These are phyloP conservation scores for Lepidochrysops patricia DNA, from an alignment of 2,888 invertebrate genomes.

Conservation along the genomic window DNA sequence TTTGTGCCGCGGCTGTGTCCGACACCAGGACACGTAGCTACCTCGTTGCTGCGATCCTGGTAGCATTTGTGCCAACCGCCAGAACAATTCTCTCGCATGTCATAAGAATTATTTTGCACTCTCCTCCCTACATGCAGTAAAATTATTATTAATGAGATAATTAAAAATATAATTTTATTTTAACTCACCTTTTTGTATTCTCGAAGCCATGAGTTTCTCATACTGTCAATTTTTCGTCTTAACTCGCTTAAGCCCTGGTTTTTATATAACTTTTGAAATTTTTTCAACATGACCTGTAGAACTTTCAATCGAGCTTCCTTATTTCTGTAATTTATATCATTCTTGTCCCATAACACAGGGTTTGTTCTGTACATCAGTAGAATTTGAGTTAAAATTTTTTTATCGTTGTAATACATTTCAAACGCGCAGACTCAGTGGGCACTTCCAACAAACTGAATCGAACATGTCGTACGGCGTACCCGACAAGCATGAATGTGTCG, in stretches of 20 bases:
- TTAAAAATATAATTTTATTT: too few species aligned
- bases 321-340: conserved; percentile 22
- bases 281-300: conserved; percentile 25
- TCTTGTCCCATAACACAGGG: conserved; percentile 29
- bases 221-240: background rate
- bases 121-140: too few species aligned
- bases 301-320: conserved; percentile 24
- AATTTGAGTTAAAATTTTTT: conserved; percentile 21
- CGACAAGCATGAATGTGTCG: background rate
- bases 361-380: conserved; percentile 25
- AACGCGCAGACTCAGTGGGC: background rate
- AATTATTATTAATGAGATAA: too few species aligned
- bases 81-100: background rate
- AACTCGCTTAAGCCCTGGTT: background rate
- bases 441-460: background rate
- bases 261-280: conserved; percentile 18
- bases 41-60: background rate
- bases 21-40: background rate
- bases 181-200: conserved; percentile 17
- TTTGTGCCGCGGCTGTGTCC: too few species aligned
- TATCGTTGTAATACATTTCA: conserved; percentile 17
- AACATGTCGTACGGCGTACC: background rate
- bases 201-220: background rate
- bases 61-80: background rate
- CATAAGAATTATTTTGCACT: too few species aligned